phyloP scores from a whole-genome alignment of 2,113 vertebrate genomes.

The Bubalus kerabau region DNA sequence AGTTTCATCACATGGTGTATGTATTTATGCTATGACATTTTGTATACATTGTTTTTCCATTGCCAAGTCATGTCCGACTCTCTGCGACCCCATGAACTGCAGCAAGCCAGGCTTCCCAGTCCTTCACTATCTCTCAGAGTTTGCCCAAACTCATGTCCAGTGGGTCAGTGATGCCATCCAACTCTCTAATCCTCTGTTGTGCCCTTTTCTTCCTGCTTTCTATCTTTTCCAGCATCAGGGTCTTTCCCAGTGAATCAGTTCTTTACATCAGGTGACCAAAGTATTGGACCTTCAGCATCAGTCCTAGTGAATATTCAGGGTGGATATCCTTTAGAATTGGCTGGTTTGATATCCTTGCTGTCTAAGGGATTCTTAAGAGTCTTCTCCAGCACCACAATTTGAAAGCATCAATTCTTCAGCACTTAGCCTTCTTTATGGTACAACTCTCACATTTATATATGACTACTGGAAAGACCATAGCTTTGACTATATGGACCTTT shows the following conservation, averaged over 20 bases:
- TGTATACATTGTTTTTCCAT: not conserved
- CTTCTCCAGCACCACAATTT: not conserved
- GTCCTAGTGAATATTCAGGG: not conserved
- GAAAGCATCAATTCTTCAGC: not conserved
- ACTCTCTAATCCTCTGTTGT: not conserved
- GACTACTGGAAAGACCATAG: not conserved
- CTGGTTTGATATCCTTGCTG: not conserved
- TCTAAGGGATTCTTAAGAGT: not conserved
- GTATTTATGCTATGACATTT: not conserved
- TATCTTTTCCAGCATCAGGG: not conserved
- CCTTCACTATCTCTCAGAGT: not conserved
- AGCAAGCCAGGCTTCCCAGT: not conserved
- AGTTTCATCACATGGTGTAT: not conserved
- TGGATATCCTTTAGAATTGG: not conserved
- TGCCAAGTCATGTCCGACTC: not conserved
- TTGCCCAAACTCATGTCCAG: not conserved
- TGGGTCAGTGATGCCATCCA: not conserved
- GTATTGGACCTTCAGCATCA: not conserved
- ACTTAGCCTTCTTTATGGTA: not conserved
- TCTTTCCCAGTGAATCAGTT: not conserved
- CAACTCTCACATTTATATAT: not conserved
- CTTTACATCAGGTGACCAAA: not conserved
- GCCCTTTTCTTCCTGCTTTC: not conserved
- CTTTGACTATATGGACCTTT: not conserved
- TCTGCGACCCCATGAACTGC: not conserved